Evolutionary conservation across 37 sponge, comb jelly and placozoan species (phyloP).

Genomic region (Hormiphora californensis): DNA sequence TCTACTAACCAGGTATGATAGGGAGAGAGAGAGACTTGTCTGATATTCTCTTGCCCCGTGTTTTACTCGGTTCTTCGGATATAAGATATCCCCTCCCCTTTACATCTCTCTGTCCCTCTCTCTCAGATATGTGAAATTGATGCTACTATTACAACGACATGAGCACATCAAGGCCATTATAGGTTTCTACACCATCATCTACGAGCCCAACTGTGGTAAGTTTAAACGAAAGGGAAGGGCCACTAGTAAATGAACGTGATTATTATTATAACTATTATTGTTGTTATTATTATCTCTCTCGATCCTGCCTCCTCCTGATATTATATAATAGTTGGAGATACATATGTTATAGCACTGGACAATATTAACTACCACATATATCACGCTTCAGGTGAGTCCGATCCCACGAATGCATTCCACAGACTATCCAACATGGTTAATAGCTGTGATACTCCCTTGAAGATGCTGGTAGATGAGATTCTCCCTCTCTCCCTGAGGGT

Average conservation of each 20-base stretch:
- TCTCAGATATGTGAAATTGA: constrained; percentile 40
- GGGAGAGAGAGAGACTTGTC: no score
- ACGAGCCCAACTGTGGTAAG: constrained; percentile 37
- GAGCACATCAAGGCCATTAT: constrained; percentile 35
- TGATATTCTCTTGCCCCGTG: no score
- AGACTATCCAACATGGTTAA: constrained; percentile 85
- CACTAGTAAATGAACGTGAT: no score
- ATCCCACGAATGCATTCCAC: constrained; percentile 61
- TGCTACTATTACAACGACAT: not conserved
- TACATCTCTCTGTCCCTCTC: not conserved
- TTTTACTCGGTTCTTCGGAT: no score
- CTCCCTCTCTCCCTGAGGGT: constrained; percentile 62
- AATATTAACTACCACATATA: no score
- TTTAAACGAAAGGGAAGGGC: no score
- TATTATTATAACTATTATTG: no score
- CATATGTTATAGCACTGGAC: no score
- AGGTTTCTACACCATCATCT: constrained; percentile 48
- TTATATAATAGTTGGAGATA: no score
- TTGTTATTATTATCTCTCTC: no score
- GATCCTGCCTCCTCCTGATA: no score
- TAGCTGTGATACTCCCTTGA: constrained; percentile 83
- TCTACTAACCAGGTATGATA: no score
- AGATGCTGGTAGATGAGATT: constrained; percentile 86
- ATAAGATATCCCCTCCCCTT: not conserved
- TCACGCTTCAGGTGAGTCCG: not conserved